Percentiles rank a stretch among this genome's conserved stretches.
Evolutionary conservation across 2,888 invertebrate species (phyloP).

Genomic region (Drosophila cognata): DNA sequence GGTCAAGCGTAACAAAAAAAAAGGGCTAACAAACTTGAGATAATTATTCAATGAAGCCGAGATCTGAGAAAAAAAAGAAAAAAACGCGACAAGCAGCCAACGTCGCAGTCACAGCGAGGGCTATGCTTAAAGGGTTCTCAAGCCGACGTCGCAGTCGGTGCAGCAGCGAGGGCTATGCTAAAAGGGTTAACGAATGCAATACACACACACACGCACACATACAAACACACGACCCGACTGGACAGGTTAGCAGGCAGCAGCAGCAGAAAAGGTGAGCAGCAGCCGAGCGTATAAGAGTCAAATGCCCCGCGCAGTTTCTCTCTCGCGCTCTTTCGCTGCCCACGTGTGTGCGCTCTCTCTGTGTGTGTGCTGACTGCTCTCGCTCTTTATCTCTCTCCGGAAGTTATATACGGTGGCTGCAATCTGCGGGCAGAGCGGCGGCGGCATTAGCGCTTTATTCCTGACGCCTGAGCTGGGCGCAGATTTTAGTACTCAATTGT

Average conservation of each 20-base stretch:
- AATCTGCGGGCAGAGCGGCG: constrained; percentile 39
- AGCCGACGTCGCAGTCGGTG: constrained; percentile 34
- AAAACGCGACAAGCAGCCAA: constrained; percentile 18
- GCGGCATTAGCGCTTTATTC: constrained; percentile 43
- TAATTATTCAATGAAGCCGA: constrained; percentile 77
- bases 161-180: constrained; percentile 51
- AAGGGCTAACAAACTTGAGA: constrained; percentile 68
- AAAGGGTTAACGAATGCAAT: constrained; percentile 62
- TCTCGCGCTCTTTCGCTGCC: constrained; percentile 5
- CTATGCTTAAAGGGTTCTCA: constrained; percentile 66
- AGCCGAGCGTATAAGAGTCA: constrained; percentile 55
- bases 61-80: constrained; percentile 39
- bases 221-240: constrained; percentile 22
- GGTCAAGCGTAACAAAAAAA: constrained; percentile 48
- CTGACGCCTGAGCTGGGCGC: constrained; percentile 66
- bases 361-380: not conserved
- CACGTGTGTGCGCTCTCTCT: not conserved
- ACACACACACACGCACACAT: constrained; percentile 6
- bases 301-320: constrained; percentile 50
- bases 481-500: constrained; percentile 84
- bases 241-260: constrained; percentile 53
- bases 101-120: constrained; percentile 47
- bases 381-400: constrained; percentile 49
- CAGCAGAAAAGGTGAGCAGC: constrained; percentile 46
- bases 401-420: constrained; percentile 67